phyloP scores from a whole-genome alignment of 2,797 vertebrate species.

The Lophotriccus pileatus region DNA sequence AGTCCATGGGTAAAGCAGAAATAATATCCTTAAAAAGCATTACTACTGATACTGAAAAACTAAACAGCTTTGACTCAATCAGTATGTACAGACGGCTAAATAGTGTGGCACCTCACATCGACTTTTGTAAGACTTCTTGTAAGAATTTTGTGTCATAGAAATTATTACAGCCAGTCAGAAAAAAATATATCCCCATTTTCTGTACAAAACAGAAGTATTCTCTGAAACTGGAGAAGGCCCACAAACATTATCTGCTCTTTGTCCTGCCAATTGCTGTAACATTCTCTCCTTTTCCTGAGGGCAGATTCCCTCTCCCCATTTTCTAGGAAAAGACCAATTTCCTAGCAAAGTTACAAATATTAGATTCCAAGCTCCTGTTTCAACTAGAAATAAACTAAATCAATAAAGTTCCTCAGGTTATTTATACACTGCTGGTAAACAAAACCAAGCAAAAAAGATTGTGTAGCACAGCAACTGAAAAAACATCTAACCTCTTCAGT shows the following conservation, averaged over 20 bases:
- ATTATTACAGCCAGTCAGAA: not conserved
- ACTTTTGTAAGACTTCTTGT: not conserved
- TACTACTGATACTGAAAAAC: not conserved
- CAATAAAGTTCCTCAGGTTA: not conserved
- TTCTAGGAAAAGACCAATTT: not conserved
- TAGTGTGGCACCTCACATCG: fast-evolving
- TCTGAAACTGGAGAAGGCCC: not conserved
- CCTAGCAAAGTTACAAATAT: not conserved
- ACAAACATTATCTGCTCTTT: not conserved
- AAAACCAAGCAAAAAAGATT: not conserved
- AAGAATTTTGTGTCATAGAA: not conserved
- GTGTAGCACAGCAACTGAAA: not conserved
- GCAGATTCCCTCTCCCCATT: not conserved
- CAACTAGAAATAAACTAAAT: not conserved
- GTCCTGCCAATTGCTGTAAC: not conserved
- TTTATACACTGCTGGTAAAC: not conserved
- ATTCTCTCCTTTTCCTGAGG: not conserved
- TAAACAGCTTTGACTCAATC: not conserved
- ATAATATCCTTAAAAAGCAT: not conserved
- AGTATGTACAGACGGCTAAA: not conserved
- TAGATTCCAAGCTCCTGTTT: not conserved
- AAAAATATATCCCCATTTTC: not conserved
- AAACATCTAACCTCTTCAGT: not conserved
- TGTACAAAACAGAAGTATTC: not conserved
- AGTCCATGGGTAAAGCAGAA: not conserved